These are phyloP conservation scores for Gouania willdenowi DNA, from an alignment of 2,797 vertebrate genomes.

Conservation along the genomic window DNA sequence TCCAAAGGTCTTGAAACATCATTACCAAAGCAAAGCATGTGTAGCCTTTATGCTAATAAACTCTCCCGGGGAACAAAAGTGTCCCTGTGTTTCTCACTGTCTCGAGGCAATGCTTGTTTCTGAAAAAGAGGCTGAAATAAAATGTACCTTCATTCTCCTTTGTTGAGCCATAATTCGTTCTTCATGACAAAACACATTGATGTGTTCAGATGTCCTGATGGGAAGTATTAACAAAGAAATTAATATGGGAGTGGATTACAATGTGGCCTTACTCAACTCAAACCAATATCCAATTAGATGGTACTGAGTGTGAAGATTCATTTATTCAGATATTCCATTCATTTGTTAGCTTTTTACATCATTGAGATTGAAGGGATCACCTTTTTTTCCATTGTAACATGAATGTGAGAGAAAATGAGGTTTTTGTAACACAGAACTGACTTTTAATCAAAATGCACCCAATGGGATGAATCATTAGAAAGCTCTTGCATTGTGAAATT, in stretches of 20 bases:
- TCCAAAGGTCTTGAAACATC: background rate
- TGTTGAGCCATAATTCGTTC: conserved; percentile 19
- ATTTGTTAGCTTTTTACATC: too few relatives aligned
- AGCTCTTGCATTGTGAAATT: too few relatives aligned
- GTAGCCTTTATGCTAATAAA: conserved; percentile 17
- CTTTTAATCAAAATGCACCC: too few relatives aligned
- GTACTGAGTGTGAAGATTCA: too few relatives aligned
- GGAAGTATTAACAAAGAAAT: conserved; percentile 7
- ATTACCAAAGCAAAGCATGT: background rate
- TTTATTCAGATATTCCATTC: too few relatives aligned
- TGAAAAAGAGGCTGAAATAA: background rate
- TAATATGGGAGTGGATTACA: conserved; percentile 2
- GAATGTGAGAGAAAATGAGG: too few relatives aligned
- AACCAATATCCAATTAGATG: background rate
- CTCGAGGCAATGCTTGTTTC: background rate
- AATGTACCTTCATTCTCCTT: conserved; percentile 14
- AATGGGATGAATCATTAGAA: too few relatives aligned
- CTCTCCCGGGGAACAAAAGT: background rate
- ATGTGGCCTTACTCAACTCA: background rate
- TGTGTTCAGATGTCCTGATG: conserved; percentile 1
- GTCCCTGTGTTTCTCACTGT: background rate
- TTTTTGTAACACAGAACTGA: too few relatives aligned
- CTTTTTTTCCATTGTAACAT: too few relatives aligned
- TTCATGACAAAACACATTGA: conserved; percentile 2
- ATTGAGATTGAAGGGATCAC: too few relatives aligned